Base-by-base conservation (phyloP, 2,113 vertebrate genomes). In the Pelmatolapia mariae region DNA sequence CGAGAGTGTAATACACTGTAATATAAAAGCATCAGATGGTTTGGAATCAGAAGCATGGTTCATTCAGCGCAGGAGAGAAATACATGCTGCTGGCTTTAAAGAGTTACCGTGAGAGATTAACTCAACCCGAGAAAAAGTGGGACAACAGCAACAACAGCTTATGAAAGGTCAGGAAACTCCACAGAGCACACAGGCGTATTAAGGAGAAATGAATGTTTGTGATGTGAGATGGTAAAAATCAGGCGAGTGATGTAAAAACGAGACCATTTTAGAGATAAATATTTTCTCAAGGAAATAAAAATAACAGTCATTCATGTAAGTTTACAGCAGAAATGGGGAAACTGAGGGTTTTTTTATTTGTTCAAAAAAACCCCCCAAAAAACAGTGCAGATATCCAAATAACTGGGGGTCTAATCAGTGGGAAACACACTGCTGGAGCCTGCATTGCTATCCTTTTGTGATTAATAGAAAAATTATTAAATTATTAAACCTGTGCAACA, bases 81-180 rank as follows among this genome's bases (percentile, higher is more conserved):
- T 43, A 63, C 56, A 82, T 40, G 76, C 76, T 79, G 73, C 47
- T 92, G 52, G 85, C 83, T 92, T 86, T 80, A 89, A 26, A 91
- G 82, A 89, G 90, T 94, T 91, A 91, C 90, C 56, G 33, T 84
- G 80, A 88, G 85, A 92, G 93, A 95, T 93, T 94, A 94, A 93
- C 82, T 86, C 82, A 26, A 63, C 86, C 78, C 43, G 3, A 89
- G 76, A 53, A 52, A 91, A 93, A 94, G 86, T 93, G 84, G 94
- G 93, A 76, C 93, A 94, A 78, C 6, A 10, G 80, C 84, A 91
- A 82, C 87, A 93, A 87, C 53, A 29, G 91, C 85, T 94, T 91
- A 94, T 87, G 47, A 81, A 83, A 92, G 59, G 80, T 82, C 86
- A 88, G 88, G 79, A 80, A 83, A 84, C 79, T 81, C 83, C 50